Base-by-base conservation (phyloP, 2,888 invertebrate species). In the Melipona beecheii region DNA sequence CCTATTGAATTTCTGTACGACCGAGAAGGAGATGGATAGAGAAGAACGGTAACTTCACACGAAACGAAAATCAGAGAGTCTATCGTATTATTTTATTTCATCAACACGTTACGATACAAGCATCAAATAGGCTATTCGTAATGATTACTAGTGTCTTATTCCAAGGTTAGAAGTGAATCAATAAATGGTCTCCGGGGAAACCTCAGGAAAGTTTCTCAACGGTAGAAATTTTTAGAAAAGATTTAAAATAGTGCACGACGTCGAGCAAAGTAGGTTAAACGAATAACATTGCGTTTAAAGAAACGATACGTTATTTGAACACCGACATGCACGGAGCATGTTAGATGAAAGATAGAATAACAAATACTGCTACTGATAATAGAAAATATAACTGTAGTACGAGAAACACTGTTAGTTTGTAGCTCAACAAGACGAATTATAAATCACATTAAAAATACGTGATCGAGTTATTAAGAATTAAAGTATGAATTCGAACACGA, bases 341-440 rank as follows among this genome's bases (percentile, higher is more conserved):
- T 52, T 31, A 31, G 69, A 69, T 69, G 52, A 52, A 52, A 21
- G 69, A 69, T 69, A 69, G 31, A 69, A 31, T 69, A 52, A 69
- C 27, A 52, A 69, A 69, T 24, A 24, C 21, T 69, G 19, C 43
- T 21, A 0, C 21, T 27, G 69, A 69, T 52, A 52, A 27, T 69
- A 24, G 31, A 27, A 69, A 21, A 27, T 50, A 27, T 50, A 52
- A 68, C 11, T 68, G 19, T n/a, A 15, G 24, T 49, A 49, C n/a
- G 9, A 4, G 15, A n/a, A 17, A 49, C 43, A 15, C 0, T 24
- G 17, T 43, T 19, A 6, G 13, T 27, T 43, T 9, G 43, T 43
- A 43, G 43, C 43, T 11, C 24, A 19, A 50, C 17, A 24, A 27
- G 3, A 49, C 11, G 19, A 24, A 50, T 24, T 19, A 50, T 68